These are phyloP conservation scores for Nebria salina DNA, from an alignment of 2,888 invertebrate genomes.

Conservation along the genomic window DNA sequence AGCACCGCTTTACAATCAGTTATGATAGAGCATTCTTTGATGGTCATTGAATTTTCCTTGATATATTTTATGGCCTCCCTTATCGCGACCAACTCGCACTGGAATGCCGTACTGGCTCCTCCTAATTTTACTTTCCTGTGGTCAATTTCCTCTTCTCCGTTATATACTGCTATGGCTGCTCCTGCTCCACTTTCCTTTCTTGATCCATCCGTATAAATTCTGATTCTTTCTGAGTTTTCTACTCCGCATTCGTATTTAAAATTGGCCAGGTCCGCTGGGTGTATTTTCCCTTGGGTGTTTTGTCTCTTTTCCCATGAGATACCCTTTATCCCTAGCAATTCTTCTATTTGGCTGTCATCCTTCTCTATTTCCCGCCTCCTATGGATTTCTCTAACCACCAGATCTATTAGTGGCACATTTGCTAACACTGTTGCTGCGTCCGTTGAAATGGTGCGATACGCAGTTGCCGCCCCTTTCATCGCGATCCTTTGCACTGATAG, in stretches of 20 bases:
- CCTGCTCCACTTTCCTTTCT: background rate
- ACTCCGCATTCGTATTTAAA: background rate
- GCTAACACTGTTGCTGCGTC: background rate
- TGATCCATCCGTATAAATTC: slow-evolving; percentile 26
- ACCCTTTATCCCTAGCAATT: background rate
- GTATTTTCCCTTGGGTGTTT: background rate
- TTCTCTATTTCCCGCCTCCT: background rate
- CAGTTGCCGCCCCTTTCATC: slow-evolving; percentile 19
- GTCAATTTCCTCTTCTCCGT: slow-evolving; percentile 6
- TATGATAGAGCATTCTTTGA: slow-evolving; percentile 5
- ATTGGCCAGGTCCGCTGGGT: background rate
- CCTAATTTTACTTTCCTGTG: slow-evolving; percentile 4
- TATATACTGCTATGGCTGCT: slow-evolving; percentile 23
- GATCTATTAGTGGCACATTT: background rate
- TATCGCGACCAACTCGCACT: slow-evolving; percentile 31
- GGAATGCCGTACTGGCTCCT: slow-evolving; percentile 24
- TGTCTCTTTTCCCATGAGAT: background rate
- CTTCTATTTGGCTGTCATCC: background rate
- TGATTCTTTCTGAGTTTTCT: background rate
- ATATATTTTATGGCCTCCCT: slow-evolving; percentile 18
- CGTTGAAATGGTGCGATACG: slow-evolving; percentile 19
- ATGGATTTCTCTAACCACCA: background rate
- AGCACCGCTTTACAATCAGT: slow-evolving; percentile 12
- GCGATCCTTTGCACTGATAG: slow-evolving; percentile 19
- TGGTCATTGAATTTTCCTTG: background rate